phyloP scores from a whole-genome alignment of 1,140 invertebrate genomes.

The Dolichoris vasculosae region DNA sequence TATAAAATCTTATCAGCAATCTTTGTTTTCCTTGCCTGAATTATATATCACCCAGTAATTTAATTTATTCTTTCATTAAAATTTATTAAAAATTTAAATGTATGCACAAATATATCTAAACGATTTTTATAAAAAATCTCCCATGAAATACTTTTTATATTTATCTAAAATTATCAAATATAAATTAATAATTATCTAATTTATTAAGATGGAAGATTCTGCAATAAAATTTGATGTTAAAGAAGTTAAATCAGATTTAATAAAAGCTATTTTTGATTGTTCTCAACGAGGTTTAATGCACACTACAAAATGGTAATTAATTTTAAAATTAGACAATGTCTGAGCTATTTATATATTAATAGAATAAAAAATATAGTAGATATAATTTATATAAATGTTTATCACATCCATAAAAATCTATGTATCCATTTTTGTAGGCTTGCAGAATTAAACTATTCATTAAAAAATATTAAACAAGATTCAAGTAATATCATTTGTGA shows the following conservation, averaged over 20 bases:
- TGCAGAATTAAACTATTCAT: constrained; percentile 86
- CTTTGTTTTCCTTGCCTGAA: no score
- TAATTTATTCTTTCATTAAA: no score
- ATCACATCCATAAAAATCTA: background rate
- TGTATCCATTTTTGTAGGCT: constrained; percentile 77
- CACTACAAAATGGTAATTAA: constrained; percentile 82
- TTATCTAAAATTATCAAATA: no score
- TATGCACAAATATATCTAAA: no score
- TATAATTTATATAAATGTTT: background rate
- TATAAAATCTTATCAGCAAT: no score
- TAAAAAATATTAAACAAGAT: constrained; percentile 80
- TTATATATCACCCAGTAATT: no score
- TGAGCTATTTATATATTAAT: background rate
- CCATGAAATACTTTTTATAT: no score
- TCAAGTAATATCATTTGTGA: constrained; percentile 67
- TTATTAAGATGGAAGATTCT: constrained; percentile 38
- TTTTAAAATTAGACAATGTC: background rate
- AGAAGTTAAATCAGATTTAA: constrained; percentile 80
- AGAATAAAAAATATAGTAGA: background rate
- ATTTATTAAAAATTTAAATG: no score
- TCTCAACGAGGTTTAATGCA: constrained; percentile 81
- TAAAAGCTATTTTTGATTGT: constrained; percentile 81
- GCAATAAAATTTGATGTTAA: constrained; percentile 76
- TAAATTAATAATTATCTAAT: background rate
- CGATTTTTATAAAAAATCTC: no score